phyloP scores from a whole-genome alignment of 2,113 vertebrate species.

The Microcebus jonahi region DNA sequence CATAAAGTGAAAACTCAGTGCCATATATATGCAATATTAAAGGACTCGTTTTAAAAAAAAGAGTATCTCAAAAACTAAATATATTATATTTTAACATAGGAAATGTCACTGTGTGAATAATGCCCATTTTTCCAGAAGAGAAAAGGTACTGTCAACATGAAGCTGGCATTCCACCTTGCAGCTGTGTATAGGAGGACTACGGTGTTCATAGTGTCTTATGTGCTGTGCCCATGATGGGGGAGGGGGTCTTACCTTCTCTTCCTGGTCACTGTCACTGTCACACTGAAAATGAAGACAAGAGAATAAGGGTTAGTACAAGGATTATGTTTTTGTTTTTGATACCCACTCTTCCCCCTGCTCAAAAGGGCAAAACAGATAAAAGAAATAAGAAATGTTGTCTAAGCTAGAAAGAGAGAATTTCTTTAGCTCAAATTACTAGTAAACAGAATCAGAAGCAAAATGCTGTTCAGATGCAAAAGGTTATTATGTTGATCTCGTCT shows the following conservation, averaged over 20 bases:
- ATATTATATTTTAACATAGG: not conserved
- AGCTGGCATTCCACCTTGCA: not conserved
- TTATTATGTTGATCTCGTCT: not conserved
- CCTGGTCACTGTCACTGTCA: slow-evolving; percentile 96
- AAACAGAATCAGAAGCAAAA: not conserved
- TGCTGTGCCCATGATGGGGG: not conserved
- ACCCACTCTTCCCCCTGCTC: not conserved
- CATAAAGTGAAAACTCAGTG: not conserved
- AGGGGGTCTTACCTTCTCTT: slow-evolving; percentile 94
- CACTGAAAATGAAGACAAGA: slow-evolving; percentile 88
- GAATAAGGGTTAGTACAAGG: slow-evolving; percentile 47
- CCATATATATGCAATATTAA: not conserved
- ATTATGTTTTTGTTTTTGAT: not conserved
- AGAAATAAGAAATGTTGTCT: not conserved
- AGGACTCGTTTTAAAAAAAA: not conserved
- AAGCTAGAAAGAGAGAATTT: not conserved
- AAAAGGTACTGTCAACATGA: not conserved
- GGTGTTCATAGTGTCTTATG: not conserved
- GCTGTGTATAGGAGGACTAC: fast-evolving
- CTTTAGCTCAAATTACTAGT: not conserved
- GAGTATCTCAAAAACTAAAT: not conserved
- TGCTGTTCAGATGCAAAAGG: too few species aligned
- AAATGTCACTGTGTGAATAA: not conserved
- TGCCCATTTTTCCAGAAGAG: not conserved
- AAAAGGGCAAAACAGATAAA: not conserved